A percentile compares a stretch with the other conserved stretches of the same genome.
These are phyloP conservation scores for Melanocharis versteri DNA, from an alignment of 2,113 vertebrate species.

Conservation along the genomic window DNA sequence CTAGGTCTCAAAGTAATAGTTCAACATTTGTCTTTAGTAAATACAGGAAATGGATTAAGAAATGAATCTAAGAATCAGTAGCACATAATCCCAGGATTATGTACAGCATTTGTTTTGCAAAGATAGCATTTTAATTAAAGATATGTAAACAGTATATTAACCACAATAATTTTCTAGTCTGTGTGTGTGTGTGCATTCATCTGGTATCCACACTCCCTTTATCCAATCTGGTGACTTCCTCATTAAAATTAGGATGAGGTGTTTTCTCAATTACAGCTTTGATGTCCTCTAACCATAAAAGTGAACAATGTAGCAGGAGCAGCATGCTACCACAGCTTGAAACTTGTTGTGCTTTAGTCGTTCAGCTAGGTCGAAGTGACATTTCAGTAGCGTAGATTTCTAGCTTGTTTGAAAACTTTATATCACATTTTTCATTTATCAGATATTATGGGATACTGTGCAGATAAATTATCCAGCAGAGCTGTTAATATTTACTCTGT, in stretches of 20 bases:
- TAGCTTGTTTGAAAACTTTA: background rate
- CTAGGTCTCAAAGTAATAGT: background rate
- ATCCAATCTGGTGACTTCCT: background rate
- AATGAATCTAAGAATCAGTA: background rate
- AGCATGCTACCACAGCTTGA: background rate
- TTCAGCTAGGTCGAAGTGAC: background rate
- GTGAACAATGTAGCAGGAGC: background rate
- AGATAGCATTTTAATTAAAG: conserved; percentile 28
- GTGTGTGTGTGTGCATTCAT: background rate
- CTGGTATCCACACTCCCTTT: background rate
- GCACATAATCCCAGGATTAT: conserved; percentile 30
- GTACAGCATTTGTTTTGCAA: background rate
- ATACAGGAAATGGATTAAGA: background rate
- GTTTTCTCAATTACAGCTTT: background rate
- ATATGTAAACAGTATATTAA: conserved; percentile 28
- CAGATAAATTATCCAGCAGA: background rate
- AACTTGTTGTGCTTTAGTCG: background rate
- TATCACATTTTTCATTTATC: background rate
- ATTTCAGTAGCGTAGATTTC: background rate
- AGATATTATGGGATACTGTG: background rate
- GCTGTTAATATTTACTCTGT: background rate
- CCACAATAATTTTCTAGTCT: background rate
- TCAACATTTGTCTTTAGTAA: background rate
- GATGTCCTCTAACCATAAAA: background rate
- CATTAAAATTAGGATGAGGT: background rate